These are phyloP conservation scores for Onychomys arenicola DNA, from an alignment of 2,797 vertebrate genomes.

Conservation along the genomic window DNA sequence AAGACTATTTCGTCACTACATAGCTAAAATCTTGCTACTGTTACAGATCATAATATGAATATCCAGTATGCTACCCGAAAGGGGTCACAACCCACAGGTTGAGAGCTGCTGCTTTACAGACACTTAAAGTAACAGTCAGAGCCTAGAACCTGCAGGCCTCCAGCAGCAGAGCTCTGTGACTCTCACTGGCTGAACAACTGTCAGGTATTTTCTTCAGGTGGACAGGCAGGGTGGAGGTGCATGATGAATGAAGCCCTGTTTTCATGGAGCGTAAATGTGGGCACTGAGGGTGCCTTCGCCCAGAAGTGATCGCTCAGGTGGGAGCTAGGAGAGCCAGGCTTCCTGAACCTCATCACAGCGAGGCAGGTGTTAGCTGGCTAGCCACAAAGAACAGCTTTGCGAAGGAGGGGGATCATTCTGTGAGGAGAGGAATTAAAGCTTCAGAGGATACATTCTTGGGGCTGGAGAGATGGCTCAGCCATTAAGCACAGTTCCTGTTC, in stretches of 20 bases:
- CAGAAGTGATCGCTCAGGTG: neutral
- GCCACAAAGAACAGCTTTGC: constrained; percentile 1
- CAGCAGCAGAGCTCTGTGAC: neutral
- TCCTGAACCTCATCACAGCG: neutral
- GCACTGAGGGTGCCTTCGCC: neutral
- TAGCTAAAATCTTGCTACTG: neutral
- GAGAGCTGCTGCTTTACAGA: neutral
- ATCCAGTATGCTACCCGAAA: neutral
- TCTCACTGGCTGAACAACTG: neutral
- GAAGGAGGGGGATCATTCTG: neutral
- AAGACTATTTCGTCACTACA: neutral
- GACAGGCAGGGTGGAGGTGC: neutral
- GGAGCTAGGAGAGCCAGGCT: neutral
- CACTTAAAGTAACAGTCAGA: constrained; percentile 16
- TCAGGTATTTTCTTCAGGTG: neutral
- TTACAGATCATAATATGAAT: neutral
- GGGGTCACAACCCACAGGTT: neutral
- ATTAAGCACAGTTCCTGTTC: neutral
- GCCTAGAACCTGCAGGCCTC: constrained; percentile 13
- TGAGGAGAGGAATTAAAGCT: constrained; percentile 3
- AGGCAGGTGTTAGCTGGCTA: neutral
- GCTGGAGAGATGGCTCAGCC: neutral
- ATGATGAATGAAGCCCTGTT: neutral
- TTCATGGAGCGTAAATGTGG: neutral
- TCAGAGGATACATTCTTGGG: neutral